phyloP scores from a whole-genome alignment of 2,888 invertebrate species.

The Latrodectus hesperus region DNA sequence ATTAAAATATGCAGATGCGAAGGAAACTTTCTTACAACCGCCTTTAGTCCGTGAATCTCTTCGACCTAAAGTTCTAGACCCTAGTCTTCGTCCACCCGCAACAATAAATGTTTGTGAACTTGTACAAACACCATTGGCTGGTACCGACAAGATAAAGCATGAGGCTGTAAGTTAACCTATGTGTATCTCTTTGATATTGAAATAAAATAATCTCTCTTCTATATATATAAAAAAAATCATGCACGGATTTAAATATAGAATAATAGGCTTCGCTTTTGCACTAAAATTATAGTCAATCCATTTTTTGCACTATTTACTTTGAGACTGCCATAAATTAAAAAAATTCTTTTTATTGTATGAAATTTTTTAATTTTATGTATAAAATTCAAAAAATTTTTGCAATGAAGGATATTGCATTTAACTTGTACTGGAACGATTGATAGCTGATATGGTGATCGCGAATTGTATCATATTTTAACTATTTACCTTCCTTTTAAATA shows the following conservation, averaged over 20 bases:
- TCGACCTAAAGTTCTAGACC: constrained; percentile 34
- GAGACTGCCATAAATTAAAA: too few relatives aligned
- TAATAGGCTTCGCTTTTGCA: not conserved
- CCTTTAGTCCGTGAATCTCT: constrained; percentile 23
- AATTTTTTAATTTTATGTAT: too few relatives aligned
- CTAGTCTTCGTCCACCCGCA: constrained; percentile 34
- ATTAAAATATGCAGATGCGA: not conserved
- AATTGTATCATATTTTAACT: too few relatives aligned
- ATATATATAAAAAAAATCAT: not conserved
- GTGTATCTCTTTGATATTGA: too few relatives aligned
- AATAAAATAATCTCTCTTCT: not conserved
- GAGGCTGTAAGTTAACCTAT: not conserved
- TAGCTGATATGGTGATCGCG: too few relatives aligned
- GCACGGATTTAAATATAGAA: not conserved
- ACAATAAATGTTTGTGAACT: constrained; percentile 16
- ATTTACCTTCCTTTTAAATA: too few relatives aligned
- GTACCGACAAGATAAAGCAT: not conserved
- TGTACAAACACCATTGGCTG: not conserved
- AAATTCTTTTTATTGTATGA: too few relatives aligned
- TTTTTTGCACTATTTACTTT: not conserved
- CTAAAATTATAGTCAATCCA: not conserved
- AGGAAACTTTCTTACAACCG: not conserved
- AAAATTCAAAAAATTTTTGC: too few relatives aligned
- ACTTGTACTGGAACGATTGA: too few relatives aligned
- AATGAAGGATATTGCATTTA: too few relatives aligned